These are phyloP conservation scores for Drosophila ambigua DNA, from an alignment of 1,140 invertebrate species.

Conservation along the genomic window DNA sequence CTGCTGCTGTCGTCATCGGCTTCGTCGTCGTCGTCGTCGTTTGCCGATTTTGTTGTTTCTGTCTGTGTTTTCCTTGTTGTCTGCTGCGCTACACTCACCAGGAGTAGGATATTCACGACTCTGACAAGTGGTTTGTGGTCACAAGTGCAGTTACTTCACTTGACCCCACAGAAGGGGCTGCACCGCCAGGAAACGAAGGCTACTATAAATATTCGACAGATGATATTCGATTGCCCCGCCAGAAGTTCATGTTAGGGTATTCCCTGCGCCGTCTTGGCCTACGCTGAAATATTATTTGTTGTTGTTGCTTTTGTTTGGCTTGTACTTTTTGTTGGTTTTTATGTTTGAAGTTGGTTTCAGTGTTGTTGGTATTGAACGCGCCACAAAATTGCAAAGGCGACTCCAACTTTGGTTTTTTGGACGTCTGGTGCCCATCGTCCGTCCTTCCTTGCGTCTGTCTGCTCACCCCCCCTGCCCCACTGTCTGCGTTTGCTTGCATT, in stretches of 20 bases:
- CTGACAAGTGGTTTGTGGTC: too few relatives aligned
- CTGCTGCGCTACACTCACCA: slow-evolving; percentile 45
- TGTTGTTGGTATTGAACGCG: slow-evolving; percentile 52
- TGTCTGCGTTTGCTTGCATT: slow-evolving; percentile 55
- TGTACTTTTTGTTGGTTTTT: slow-evolving; percentile 11
- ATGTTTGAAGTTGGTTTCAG: slow-evolving; percentile 59
- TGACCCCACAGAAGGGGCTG: too few relatives aligned
- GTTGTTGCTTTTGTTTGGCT: not conserved
- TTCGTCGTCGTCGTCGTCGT: slow-evolving; percentile 48
- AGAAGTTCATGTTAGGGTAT: not conserved
- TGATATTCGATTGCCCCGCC: too few relatives aligned
- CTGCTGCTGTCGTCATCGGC: slow-evolving; percentile 29
- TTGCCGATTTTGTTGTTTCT: slow-evolving; percentile 59
- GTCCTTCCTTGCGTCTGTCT: not conserved
- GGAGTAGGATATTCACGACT: too few relatives aligned
- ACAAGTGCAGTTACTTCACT: too few relatives aligned
- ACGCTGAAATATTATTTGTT: not conserved
- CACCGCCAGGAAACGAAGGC: too few relatives aligned
- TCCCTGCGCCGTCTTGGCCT: not conserved
- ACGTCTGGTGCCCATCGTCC: slow-evolving; percentile 22
- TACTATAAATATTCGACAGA: too few relatives aligned
- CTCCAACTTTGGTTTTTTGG: slow-evolving; percentile 52
- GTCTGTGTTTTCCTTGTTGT: slow-evolving; percentile 82
- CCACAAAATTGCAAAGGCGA: slow-evolving; percentile 72
- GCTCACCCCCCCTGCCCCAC: not conserved